Base-by-base conservation (phyloP, 2,888 invertebrate genomes). In the Microplitis manilae region DNA sequence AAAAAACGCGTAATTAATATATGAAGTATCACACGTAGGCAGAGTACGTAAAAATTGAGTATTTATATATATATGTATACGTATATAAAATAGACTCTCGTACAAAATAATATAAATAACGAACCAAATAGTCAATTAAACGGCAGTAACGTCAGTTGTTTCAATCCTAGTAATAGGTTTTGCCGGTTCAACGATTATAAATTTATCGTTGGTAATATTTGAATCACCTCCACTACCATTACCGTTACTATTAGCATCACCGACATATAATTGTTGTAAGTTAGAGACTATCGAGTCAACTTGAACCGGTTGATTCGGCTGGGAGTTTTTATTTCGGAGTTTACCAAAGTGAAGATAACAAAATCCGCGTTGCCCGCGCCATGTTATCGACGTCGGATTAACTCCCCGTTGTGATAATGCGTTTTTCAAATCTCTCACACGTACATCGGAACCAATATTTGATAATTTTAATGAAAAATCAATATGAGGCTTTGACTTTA, bases 301-400 rank as follows among this genome's bases (percentile, higher is more conserved):
- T 68, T 89, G 89, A 41, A 90, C 84, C n/a, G 90, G 89, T 64
- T 87, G 84, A 71, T 86, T 83, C 6, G 84, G 84, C 65, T 79
- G 73, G 6, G 78, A 78, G 13, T 84, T 85, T 59, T 84, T 82
- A 73, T 84, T 86, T 20, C 85, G 83, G 6, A 89, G 91, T 88
- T 94, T 95, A 82, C 93, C 93, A 90, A 95, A 95, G 88, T 95
- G 95, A 83, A 96, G 91, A 85, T 93, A 94, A 86, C 94, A 94
- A 88, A 93, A 93, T 74, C 94, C 94, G 76, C 92, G 83, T 17
- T 84, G 80, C 7, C 86, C 90, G 81, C 89, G 91, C 96, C 96
- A 96, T 74, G 94, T 93, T 90, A 96, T 95, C 80, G 94, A 93
- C 83, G 93, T 93, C 5, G 96, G 95, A 86, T 94, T 94, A 76